Percentiles rank a stretch among this genome's conserved stretches.
These are phyloP conservation scores for Tinamus major DNA, from an alignment of 2,797 vertebrate species.

Conservation along the genomic window DNA sequence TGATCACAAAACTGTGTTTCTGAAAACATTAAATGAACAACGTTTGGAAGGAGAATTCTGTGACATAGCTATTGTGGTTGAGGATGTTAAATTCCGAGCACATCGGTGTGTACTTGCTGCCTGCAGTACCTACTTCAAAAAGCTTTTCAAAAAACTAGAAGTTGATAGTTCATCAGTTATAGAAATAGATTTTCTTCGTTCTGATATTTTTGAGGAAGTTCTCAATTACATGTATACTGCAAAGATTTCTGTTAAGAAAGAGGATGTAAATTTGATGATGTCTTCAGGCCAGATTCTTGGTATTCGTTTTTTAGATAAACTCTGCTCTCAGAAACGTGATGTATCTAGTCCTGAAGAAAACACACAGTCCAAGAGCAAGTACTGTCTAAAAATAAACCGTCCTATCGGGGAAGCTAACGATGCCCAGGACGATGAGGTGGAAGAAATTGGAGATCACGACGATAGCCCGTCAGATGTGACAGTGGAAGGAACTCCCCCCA, in stretches of 20 bases:
- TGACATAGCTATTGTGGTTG: constrained; percentile 95
- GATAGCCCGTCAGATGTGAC: constrained; percentile 90
- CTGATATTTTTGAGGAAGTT: constrained; percentile 95
- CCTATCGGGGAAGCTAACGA: constrained; percentile 89
- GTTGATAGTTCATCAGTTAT: constrained; percentile 96
- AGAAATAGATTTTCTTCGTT: constrained; percentile 95
- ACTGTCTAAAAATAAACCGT: constrained; percentile 93
- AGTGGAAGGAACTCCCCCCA: constrained; percentile 88
- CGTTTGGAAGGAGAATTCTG: constrained; percentile 95
- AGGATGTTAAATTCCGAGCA: constrained; percentile 95
- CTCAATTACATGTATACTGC: constrained; percentile 98
- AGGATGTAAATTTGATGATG: constrained; percentile 98
- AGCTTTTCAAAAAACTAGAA: constrained; percentile 95
- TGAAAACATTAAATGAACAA: constrained; percentile 95
- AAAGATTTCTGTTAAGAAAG: constrained; percentile 93
- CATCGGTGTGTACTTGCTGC: constrained; percentile 94
- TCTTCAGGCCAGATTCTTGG: constrained; percentile 94
- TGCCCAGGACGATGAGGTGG: constrained; percentile 89
- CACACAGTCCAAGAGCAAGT: constrained; percentile 88
- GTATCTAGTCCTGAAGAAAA: constrained; percentile 90
- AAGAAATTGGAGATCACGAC: constrained; percentile 92
- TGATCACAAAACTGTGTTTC: constrained; percentile 95
- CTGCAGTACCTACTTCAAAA: constrained; percentile 97
- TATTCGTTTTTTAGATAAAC: constrained; percentile 94
- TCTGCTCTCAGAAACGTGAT: constrained; percentile 94